Conservation (phyloP, 2,113 vertebrate genomes). For the Natator depressus region DNA sequence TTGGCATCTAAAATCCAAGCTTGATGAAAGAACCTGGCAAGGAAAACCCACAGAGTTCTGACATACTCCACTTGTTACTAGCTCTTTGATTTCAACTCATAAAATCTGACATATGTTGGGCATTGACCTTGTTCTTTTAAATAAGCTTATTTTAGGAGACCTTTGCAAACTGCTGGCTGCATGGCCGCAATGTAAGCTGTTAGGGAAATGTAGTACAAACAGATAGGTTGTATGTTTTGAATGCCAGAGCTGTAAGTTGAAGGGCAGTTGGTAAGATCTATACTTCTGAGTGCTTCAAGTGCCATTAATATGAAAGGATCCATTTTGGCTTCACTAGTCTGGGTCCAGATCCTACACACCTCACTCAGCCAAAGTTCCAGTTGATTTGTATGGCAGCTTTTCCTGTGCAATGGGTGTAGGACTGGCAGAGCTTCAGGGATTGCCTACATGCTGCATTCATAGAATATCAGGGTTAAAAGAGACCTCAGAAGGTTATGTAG, state of each 20-base stretch:
- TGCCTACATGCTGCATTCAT: background rate
- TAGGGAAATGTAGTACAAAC: constrained; percentile 71
- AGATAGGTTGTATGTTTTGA: constrained; percentile 71
- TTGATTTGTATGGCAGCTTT: background rate
- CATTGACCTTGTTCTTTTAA: constrained; percentile 62
- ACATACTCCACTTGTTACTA: constrained; percentile 57
- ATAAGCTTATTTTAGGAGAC: constrained; percentile 70
- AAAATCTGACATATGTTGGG: constrained; percentile 60
- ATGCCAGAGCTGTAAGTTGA: constrained; percentile 67
- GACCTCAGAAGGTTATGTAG: too few species aligned
- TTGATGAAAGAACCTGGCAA: constrained; percentile 55
- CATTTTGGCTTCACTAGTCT: background rate
- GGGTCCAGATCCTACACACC: background rate
- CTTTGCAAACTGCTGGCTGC: constrained; percentile 60
- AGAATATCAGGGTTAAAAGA: too few species aligned
- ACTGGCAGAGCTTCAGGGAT: background rate
- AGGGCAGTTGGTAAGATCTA: constrained; percentile 57
- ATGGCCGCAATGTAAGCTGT: constrained; percentile 69
- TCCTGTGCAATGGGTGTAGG: background rate
- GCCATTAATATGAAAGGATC: background rate
- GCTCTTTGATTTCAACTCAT: constrained; percentile 54
- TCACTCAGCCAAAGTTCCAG: background rate
- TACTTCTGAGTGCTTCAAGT: constrained; percentile 38
- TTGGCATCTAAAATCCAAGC: constrained; percentile 42
- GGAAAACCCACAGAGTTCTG: constrained; percentile 42